These are phyloP conservation scores for Rhingia rostrata DNA, from an alignment of 2,888 invertebrate genomes.

Conservation along the genomic window DNA sequence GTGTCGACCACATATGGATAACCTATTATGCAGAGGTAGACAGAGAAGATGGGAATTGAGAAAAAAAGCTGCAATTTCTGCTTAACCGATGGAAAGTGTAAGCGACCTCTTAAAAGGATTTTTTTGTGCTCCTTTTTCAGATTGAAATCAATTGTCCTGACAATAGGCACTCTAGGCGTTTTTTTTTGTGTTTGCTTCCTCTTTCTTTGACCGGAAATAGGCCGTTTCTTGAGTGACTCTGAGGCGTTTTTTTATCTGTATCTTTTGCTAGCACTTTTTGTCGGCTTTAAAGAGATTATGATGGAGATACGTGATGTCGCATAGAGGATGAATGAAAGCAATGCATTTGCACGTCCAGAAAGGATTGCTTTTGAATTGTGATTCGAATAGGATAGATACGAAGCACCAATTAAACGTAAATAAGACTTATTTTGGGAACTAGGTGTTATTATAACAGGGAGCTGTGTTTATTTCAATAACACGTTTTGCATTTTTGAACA, in stretches of 20 bases:
- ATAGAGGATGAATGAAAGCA: background rate
- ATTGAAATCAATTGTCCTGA: conserved; percentile 55
- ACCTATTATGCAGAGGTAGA: conserved; percentile 11
- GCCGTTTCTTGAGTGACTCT: conserved; percentile 1
- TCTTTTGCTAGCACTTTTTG: background rate
- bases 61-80: conserved; percentile 33
- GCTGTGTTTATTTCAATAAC: no score
- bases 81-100: conserved; percentile 43
- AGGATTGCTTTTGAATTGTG: background rate
- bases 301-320: conserved; percentile 18
- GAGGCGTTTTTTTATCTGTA: background rate
- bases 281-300: conserved; percentile 1
- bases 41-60: background rate
- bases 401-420: background rate
- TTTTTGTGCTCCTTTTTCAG: background rate
- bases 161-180: conserved; percentile 40
- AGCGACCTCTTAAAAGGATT: conserved; percentile 32
- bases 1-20: conserved; percentile 21
- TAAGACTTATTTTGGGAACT: no score
- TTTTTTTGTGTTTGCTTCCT: conserved; percentile 21
- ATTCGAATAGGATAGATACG: background rate
- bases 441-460: no score
- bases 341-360: conserved; percentile 15
- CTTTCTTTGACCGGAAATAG: conserved; percentile 17
- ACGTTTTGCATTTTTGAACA: no score